Evolutionary conservation across 2,888 invertebrate genomes (phyloP).

Genomic region (Nephrotoma appendiculata): DNA sequence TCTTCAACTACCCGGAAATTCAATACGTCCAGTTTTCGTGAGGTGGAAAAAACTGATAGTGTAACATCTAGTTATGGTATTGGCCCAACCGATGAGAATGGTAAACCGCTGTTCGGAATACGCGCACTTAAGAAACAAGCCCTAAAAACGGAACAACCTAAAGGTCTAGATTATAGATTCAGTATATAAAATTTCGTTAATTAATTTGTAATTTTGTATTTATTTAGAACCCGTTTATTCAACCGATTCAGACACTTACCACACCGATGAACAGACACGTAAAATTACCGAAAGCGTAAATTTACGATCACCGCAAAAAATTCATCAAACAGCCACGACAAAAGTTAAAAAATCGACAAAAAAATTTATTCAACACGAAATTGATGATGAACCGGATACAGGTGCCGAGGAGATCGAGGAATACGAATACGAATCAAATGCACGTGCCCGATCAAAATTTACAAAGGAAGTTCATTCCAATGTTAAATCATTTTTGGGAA

Average conservation of each 20-base stretch:
- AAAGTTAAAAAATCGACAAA: background rate
- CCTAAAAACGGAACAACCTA: constrained; percentile 42
- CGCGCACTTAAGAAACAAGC: constrained; percentile 48
- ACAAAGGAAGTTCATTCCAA: constrained; percentile 20
- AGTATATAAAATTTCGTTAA: background rate
- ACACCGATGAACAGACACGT: background rate
- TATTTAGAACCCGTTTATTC: background rate
- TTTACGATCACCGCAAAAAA: background rate
- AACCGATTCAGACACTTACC: background rate
- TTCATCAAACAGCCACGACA: background rate
- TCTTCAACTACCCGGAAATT: constrained; percentile 12
- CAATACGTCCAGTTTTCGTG: constrained; percentile 24
- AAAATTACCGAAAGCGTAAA: background rate
- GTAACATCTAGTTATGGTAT: constrained; percentile 72
- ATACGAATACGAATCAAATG: constrained; percentile 16
- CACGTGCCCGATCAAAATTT: constrained; percentile 15
- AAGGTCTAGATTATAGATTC: constrained; percentile 37
- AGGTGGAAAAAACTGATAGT: constrained; percentile 38
- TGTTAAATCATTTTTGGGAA: constrained; percentile 51
- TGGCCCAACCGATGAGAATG: constrained; percentile 68
- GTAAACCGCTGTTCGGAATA: constrained; percentile 64
- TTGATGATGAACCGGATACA: background rate
- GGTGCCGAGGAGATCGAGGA: constrained; percentile 11
- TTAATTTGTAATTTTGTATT: background rate
- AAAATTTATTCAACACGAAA: background rate